Evolutionary conservation across 30 jellyfish, hydroid and myxozoan species (phyloP).

Genomic region (Hydractinia echinata): DNA sequence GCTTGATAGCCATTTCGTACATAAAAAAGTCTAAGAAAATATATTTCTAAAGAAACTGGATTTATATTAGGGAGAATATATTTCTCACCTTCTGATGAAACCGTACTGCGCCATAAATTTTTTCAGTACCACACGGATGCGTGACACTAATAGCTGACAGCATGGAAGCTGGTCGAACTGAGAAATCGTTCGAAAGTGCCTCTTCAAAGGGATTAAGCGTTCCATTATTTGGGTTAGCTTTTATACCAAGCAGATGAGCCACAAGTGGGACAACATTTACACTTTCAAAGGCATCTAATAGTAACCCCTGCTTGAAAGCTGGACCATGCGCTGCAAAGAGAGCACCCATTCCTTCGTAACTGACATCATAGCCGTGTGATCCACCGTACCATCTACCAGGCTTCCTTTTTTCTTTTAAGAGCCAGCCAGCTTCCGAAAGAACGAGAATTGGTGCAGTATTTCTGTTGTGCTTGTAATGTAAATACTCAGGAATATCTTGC

Average conservation of each 20-base stretch:
- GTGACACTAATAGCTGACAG: no score
- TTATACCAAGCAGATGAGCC: slow-evolving; percentile 16
- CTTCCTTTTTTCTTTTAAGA: background rate
- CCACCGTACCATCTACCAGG: background rate
- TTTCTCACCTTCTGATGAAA: no score
- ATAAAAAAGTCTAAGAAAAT: no score
- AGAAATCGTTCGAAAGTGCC: background rate
- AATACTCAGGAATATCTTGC: background rate
- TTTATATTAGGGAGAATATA: no score
- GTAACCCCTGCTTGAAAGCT: slow-evolving; percentile 4
- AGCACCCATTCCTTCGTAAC: slow-evolving; percentile 18
- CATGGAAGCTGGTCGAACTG: no score
- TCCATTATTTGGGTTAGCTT: slow-evolving; percentile 25
- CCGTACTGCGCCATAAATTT: no score
- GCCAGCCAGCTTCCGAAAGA: slow-evolving; percentile 7
- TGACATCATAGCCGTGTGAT: slow-evolving; percentile 20
- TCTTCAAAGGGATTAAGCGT: background rate
- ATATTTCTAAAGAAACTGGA: no score
- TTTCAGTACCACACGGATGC: no score
- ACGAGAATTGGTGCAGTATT: slow-evolving; percentile 17
- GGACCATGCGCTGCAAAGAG: slow-evolving; percentile 23
- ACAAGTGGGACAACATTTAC: slow-evolving; percentile 27
- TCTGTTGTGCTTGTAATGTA: slow-evolving; percentile 9
- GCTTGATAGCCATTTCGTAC: no score
- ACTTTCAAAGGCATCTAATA: slow-evolving; percentile 20